Evolutionary conservation across 2,113 vertebrate genomes (phyloP), one percentile per base, ranked within the genome.

Genomic region (Riparia riparia): DNA sequence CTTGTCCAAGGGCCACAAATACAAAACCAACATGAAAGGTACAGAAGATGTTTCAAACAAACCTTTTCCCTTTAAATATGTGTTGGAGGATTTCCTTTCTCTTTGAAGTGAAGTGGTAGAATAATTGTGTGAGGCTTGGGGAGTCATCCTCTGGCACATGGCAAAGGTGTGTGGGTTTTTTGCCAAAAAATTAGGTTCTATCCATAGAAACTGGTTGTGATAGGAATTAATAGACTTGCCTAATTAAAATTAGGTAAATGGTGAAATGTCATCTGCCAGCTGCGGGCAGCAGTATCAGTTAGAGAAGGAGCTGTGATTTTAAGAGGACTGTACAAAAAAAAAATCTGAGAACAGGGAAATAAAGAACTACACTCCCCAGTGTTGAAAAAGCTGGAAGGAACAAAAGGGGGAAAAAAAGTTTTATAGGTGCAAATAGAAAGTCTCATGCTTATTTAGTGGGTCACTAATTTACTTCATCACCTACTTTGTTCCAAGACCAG

Each of bases 301-400:
- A 29, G 49, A 74, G 66, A 74, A 86, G 56, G 45, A 91, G 10
- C 29, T 84, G 7, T 32, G n/a, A 72, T 68, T 73, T 71, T 72
- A 68, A n/a, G n/a, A 50, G 49, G 25, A 39, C 5, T 79, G 11
- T 70, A 45, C 10, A 53, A 86, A 76, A 65, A 86, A 63, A 45
- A 53, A 37, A 53, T 22, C 31, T 72, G 70, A 69, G 63, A 82
- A 37, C 3, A 22, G 37, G 4, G 12, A n/a, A 79, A 79, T 72
- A 18, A 11, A 2, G 51, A 45, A 22, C 41, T 68, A 3, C 3
- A 1, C 2, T 82, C 7, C 9, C 10, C 3, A 0, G 2, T 57
- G 18, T 29, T 64, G 64, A 64, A 51, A 65, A 88, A 57, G 8
- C 37, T 57, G 26, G 3, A 76, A 76, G 18, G 37, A 60, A 45